Evolutionary conservation across 2,888 invertebrate species (phyloP).

Genomic region (Harmothoe impar): DNA sequence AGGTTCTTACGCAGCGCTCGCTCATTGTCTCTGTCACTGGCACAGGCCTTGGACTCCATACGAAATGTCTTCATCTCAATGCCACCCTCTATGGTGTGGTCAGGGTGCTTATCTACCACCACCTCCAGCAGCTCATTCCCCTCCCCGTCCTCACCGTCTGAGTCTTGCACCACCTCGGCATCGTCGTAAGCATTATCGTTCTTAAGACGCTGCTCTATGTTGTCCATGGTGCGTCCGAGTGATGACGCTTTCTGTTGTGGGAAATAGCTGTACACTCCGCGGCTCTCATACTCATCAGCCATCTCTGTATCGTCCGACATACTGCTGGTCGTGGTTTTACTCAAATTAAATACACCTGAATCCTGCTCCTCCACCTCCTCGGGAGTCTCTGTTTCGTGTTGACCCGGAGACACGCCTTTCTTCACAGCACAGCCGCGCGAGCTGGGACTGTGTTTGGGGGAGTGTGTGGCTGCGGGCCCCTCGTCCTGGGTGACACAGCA

Average conservation of each 20-base stretch:
- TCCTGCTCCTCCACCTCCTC: constrained; percentile 26
- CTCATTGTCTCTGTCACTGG: background rate
- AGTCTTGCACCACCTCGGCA: background rate
- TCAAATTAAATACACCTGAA: background rate
- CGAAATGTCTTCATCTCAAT: constrained; percentile 47
- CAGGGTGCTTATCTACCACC: background rate
- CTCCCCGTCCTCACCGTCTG: constrained; percentile 5
- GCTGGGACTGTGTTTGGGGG: background rate
- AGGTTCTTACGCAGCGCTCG: background rate
- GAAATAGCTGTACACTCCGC: constrained; percentile 23
- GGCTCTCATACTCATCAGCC: constrained; percentile 34
- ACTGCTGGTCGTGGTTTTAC: constrained; percentile 16
- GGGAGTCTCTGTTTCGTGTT: background rate
- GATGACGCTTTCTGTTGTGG: background rate
- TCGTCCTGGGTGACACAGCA: constrained; percentile 15
- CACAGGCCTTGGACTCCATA: constrained; percentile 11
- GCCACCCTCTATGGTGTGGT: background rate
- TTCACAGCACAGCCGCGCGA: background rate
- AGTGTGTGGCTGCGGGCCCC: background rate
- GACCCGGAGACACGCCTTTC: background rate
- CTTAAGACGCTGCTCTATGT: constrained; percentile 1
- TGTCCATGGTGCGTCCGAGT: background rate
- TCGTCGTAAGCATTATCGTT: constrained; percentile 37
- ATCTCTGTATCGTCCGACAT: constrained; percentile 49
- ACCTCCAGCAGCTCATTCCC: constrained; percentile 32